phyloP scores from a whole-genome alignment of 1,140 invertebrate genomes.

The Episyrphus balteatus region DNA sequence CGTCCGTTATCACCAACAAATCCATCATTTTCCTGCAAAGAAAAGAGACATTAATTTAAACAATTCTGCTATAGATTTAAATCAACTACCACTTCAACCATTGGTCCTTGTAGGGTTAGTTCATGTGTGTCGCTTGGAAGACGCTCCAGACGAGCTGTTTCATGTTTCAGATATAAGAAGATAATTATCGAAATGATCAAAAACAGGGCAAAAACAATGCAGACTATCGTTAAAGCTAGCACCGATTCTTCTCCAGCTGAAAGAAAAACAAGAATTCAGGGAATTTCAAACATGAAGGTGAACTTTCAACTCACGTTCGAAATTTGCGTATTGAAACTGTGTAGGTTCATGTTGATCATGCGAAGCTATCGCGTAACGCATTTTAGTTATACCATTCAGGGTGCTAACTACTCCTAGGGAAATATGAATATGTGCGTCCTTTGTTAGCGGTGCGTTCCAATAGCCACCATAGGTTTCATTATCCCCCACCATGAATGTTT shows the following conservation, averaged over 20 bases:
- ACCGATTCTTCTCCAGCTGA: constrained; percentile 27
- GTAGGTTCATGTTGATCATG: constrained; percentile 25
- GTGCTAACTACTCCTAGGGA: constrained; percentile 61
- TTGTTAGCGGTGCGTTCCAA: constrained; percentile 64
- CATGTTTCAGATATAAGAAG: constrained; percentile 47
- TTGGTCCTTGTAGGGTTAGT: constrained; percentile 52
- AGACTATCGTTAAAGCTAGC: constrained; percentile 46
- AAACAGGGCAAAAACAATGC: constrained; percentile 46
- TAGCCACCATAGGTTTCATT: constrained; percentile 59
- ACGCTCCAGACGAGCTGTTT: constrained; percentile 34
- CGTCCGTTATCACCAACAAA: constrained; percentile 62
- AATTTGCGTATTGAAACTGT: constrained; percentile 27
- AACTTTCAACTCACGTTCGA: constrained; percentile 19
- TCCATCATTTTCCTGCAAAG: constrained; percentile 52
- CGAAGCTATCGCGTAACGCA: constrained; percentile 51
- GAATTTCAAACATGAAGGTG: no score
- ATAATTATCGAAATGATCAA: constrained; percentile 46
- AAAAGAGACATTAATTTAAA: background rate
- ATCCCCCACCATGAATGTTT: constrained; percentile 67
- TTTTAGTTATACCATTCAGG: constrained; percentile 49
- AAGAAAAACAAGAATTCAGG: no score
- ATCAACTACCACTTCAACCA: constrained; percentile 44
- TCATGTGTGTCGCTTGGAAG: constrained; percentile 45
- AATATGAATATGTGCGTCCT: constrained; percentile 53
- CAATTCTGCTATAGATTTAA: background rate